phyloP scores from a whole-genome alignment of 2,113 vertebrate genomes.

The Colaptes auratus region DNA sequence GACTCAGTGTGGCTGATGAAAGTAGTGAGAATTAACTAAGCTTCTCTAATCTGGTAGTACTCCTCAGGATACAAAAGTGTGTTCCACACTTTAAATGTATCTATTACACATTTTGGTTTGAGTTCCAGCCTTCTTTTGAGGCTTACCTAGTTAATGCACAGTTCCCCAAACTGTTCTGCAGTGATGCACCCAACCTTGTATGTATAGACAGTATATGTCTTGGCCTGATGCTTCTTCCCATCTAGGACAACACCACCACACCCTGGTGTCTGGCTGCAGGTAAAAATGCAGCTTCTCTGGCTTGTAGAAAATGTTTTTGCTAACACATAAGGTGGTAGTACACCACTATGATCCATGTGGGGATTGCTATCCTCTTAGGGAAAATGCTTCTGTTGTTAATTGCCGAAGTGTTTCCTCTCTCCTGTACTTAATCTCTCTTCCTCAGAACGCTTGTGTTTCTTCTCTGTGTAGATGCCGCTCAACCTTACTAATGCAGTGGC shows the following conservation, averaged over 20 bases:
- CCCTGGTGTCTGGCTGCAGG: neutral
- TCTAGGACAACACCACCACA: neutral
- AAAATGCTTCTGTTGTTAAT: neutral
- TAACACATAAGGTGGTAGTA: neutral
- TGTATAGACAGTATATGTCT: neutral
- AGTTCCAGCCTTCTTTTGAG: neutral
- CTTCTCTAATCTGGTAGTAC: neutral
- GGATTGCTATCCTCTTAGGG: neutral
- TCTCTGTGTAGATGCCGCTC: conserved; percentile 87
- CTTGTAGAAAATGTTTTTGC: neutral
- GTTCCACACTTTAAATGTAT: neutral
- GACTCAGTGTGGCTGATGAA: accelerated
- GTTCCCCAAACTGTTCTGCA: neutral
- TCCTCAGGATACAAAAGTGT: neutral
- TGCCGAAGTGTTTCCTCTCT: neutral
- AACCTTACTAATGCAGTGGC: conserved; percentile 93
- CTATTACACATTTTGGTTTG: neutral
- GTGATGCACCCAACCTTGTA: neutral
- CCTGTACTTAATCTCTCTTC: neutral
- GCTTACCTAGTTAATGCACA: neutral
- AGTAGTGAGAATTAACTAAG: neutral
- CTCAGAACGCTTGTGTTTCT: neutral
- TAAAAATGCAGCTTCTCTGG: neutral
- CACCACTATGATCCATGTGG: neutral
- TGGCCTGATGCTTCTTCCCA: neutral